phyloP scores from a whole-genome alignment of 2,113 vertebrate species.

The Ivindomyrus marchei region DNA sequence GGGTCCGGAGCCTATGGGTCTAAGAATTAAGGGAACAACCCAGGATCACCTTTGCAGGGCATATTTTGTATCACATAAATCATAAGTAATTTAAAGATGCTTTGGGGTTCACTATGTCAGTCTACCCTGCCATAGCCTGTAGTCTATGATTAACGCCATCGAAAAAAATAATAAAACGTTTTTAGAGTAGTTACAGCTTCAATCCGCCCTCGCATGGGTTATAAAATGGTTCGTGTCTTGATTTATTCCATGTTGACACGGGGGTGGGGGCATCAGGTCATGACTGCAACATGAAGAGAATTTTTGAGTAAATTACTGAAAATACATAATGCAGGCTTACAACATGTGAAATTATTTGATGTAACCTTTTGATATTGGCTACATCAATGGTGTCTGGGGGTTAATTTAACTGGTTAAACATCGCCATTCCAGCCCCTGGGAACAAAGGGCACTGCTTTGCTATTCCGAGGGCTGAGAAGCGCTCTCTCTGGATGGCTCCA shows the following conservation, averaged over 20 bases:
- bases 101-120: neutral
- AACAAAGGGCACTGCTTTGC: neutral
- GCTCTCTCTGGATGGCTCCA: conserved; percentile 18
- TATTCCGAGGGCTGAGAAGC: neutral
- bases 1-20: neutral
- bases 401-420: neutral
- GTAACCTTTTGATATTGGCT: neutral
- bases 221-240: neutral
- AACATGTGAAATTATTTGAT: neutral
- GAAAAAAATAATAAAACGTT: neutral
- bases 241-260: neutral
- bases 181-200: neutral
- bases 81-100: neutral
- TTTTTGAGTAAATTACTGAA: neutral
- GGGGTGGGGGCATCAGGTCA: neutral
- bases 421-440: neutral
- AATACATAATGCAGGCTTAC: neutral
- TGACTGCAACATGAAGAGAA: neutral
- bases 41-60: neutral
- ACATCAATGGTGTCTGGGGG: neutral
- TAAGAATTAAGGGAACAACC: neutral
- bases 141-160: neutral
- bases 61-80: neutral
- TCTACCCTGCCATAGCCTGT: neutral
- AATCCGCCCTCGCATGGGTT: neutral